Conservation (phyloP, 2,888 invertebrate species). For the Tolmerus cingulatus region DNA sequence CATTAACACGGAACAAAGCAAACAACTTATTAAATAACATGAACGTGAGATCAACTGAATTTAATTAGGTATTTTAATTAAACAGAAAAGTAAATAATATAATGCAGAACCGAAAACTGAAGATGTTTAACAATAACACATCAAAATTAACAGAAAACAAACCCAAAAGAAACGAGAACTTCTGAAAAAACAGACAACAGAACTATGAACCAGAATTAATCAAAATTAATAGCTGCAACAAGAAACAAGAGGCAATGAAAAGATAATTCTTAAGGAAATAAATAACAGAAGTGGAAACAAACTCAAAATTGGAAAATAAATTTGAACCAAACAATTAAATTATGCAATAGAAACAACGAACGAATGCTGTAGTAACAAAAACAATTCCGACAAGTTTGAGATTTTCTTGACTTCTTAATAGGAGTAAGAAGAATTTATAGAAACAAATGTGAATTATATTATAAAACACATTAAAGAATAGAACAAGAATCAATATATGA, state of each 20-base stretch:
- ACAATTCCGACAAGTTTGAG: not conserved
- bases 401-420: not conserved
- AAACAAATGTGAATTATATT: not conserved
- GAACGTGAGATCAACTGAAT: not conserved
- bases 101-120: not conserved
- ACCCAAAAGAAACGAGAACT: not conserved
- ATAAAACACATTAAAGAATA: not conserved
- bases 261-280: not conserved
- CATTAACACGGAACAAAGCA: not conserved
- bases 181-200: not conserved
- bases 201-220: not conserved
- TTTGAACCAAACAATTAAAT: not conserved
- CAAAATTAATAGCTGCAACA: not conserved
- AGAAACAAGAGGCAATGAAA: not conserved
- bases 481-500: not conserved
- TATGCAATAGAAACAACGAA: not conserved
- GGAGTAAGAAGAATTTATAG: not conserved
- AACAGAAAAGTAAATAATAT: not conserved
- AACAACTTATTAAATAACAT: not conserved
- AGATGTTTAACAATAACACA: not conserved
- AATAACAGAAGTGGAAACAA: not conserved
- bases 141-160: not conserved
- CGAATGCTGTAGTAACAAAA: not conserved
- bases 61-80: not conserved
- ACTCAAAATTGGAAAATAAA: no score